Conservation (phyloP, 2,888 invertebrate genomes). For the Tanytarsus gracilentus region DNA sequence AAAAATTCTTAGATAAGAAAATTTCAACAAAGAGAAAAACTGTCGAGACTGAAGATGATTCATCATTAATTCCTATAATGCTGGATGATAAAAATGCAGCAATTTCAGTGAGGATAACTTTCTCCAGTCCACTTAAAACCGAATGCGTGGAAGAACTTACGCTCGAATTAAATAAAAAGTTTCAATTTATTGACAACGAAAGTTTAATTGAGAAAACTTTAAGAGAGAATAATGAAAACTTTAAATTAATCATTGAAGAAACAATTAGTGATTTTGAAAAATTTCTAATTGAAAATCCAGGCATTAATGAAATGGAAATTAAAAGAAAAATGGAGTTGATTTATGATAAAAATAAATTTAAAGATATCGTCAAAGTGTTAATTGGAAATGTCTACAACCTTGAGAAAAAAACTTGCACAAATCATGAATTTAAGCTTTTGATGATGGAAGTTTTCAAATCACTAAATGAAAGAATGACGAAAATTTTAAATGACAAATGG, state of each 20-base stretch:
- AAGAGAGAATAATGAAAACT: not conserved
- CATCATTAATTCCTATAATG: too few species aligned
- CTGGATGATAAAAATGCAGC: too few species aligned
- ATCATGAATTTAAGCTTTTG: conserved; percentile 4
- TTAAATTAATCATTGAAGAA: not conserved
- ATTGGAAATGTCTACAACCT: conserved; percentile 1
- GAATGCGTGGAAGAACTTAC: too few species aligned
- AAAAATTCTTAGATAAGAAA: not conserved
- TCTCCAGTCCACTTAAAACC: too few species aligned
- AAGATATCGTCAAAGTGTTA: not conserved
- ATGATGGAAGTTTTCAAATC: not conserved
- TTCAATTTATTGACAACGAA: too few species aligned
- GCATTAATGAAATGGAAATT: not conserved
- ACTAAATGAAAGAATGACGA: not conserved
- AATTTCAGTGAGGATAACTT: too few species aligned
- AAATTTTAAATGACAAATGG: not conserved
- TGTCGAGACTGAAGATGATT: not conserved
- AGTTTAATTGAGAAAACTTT: not conserved
- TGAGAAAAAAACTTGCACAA: not conserved
- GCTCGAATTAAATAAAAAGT: too few species aligned
- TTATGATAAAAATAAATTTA: not conserved
- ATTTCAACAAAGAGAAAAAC: not conserved
- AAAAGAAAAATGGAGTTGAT: not conserved
- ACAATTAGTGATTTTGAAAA: not conserved
- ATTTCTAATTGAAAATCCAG: not conserved